Base-by-base conservation (phyloP, 2,888 invertebrate genomes). In the Drosophila stalkeri region DNA sequence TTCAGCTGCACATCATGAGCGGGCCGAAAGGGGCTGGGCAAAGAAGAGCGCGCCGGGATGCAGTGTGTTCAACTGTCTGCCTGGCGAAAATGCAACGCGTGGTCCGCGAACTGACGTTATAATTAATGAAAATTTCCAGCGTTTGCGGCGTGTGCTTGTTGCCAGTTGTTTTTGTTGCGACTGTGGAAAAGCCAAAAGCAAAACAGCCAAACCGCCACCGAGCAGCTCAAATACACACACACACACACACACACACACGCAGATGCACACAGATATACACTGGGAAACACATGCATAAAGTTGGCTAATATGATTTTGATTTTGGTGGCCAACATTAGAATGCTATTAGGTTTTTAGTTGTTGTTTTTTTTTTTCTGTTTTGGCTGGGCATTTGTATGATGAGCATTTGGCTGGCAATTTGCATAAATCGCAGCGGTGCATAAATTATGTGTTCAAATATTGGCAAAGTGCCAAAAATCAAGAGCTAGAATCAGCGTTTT, bases 51-150 rank as follows among this genome's bases (percentile, higher is more conserved):
- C 23, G 9, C 12, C 43, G 27, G 39, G 11, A 16, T 14, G 56
- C 14, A 43, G 27, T 39, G 33, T 64, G 54, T 43, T 63, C 61
- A 71, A 75, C 80, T 79, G 75, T 75, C 69, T 80, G 79, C 41
- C 61, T 39, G 67, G 66, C 63, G 63, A 72, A 78, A 66, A 69
- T 79, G 79, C 76, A 74, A 67, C 61, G 67, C 75, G 49, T 63
- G 54, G 61, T 60, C 47, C 67, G 59, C 65, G 64, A 64, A 75
- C 83, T 86, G 87, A 86, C 86, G 73, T 83, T 87, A 87, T 87
- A 86, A 86, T 86, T 86, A 86, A 86, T 87, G 86, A 86, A 86
- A 86, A 86, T 86, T 81, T 81, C 75, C 77, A 81, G 68, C 78
- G 60, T 65, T 76, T 70, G 65, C 75, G 57, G 57, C 44, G 18